Conservation (phyloP, 2,888 invertebrate genomes). For the Microplitis manilae region DNA sequence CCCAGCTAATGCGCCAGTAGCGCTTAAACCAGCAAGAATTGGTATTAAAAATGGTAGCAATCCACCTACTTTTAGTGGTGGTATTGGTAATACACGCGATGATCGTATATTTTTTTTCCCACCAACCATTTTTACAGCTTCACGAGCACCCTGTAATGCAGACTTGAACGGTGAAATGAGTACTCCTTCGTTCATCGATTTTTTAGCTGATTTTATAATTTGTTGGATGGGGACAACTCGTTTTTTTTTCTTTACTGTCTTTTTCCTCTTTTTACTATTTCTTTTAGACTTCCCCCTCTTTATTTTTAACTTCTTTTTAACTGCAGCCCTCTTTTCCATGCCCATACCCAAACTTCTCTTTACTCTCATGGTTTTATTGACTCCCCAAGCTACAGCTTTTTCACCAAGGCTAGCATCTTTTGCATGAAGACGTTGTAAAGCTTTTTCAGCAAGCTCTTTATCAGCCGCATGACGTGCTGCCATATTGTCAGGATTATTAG, state of each 20-base stretch:
- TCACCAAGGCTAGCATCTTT: constrained; percentile 55
- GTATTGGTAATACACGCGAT: too few species aligned
- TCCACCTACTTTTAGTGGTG: too few species aligned
- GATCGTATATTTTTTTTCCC: constrained; percentile 11
- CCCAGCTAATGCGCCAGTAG: too few species aligned
- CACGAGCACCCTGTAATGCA: constrained; percentile 31
- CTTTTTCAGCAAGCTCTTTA: constrained; percentile 59
- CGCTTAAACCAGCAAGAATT: too few species aligned
- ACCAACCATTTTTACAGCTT: constrained; percentile 41
- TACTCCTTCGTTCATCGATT: constrained; percentile 10
- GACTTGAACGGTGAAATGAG: constrained; percentile 28
- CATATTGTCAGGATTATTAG: constrained; percentile 44
- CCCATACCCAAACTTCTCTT: too few species aligned
- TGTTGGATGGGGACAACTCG: not conserved
- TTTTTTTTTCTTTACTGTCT: too few species aligned
- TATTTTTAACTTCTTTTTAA: constrained; percentile 59
- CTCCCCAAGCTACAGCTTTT: constrained; percentile 57
- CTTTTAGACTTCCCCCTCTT: constrained; percentile 46
- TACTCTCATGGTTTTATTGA: too few species aligned
- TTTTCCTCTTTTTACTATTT: too few species aligned
- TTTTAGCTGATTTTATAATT: not conserved
- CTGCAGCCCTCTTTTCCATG: constrained; percentile 48
- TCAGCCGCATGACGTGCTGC: constrained; percentile 62
- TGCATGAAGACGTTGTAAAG: constrained; percentile 56
- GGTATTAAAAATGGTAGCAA: too few species aligned